phyloP scores from a whole-genome alignment of 2,113 vertebrate genomes.

The Centropus bengalensis region DNA sequence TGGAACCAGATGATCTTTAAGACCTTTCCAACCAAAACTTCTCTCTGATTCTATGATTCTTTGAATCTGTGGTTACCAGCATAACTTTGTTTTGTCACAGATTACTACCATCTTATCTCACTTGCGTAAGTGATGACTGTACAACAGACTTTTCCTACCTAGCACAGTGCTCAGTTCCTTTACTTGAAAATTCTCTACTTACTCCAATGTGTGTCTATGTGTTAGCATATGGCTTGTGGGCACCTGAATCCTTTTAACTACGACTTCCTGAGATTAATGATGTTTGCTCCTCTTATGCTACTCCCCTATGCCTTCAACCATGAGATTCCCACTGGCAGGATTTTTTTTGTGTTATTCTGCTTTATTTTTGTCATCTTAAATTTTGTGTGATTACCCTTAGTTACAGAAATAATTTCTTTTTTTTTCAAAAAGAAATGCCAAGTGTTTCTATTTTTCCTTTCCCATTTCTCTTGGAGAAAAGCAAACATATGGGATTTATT shows the following conservation, averaged over 20 bases:
- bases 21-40: background rate
- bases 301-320: background rate
- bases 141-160: background rate
- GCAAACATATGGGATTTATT: constrained; percentile 43
- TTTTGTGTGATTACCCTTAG: background rate
- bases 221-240: background rate
- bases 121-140: background rate
- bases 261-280: background rate
- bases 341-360: background rate
- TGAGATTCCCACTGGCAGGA: background rate
- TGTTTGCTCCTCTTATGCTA: background rate
- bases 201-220: background rate
- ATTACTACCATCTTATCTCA: too few species aligned
- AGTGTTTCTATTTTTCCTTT: constrained; percentile 23
- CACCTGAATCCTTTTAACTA: background rate
- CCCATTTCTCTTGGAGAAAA: background rate
- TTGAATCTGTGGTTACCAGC: background rate
- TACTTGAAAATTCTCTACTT: background rate
- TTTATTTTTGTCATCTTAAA: background rate
- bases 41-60: background rate
- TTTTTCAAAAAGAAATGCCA: background rate
- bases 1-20: background rate
- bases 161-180: background rate
- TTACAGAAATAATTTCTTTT: background rate
- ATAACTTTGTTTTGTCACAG: background rate